Evolutionary conservation across 2,113 vertebrate species (phyloP).

Genomic region (Hippopotamus amphibius): DNA sequence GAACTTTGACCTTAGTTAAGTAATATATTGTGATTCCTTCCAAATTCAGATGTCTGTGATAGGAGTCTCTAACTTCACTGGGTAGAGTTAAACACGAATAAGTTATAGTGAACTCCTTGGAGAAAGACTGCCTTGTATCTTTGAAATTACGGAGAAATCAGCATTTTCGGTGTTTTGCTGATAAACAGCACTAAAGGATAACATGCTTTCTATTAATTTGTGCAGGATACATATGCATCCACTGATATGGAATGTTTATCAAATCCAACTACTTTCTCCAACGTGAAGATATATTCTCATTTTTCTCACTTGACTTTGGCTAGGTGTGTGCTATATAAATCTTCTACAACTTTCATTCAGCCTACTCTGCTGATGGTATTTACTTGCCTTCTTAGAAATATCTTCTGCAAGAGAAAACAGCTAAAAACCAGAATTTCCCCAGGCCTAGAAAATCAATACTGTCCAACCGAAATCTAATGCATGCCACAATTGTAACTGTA

Average conservation of each 20-base stretch:
- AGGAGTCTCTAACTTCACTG: background rate
- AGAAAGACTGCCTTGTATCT: background rate
- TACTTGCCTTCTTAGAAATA: constrained; percentile 76
- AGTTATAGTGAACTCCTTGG: background rate
- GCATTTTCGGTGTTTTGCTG: background rate
- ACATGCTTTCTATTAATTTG: constrained; percentile 37
- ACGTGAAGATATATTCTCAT: constrained; percentile 44
- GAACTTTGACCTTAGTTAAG: background rate
- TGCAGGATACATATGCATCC: constrained; percentile 24
- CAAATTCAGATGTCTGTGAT: background rate
- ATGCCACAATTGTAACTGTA: background rate
- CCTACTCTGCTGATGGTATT: constrained; percentile 67
- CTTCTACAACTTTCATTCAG: constrained; percentile 78
- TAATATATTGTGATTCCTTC: background rate
- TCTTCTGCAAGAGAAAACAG: constrained; percentile 77
- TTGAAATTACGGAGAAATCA: background rate
- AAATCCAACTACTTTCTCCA: constrained; percentile 12
- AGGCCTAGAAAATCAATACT: background rate
- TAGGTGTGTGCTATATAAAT: constrained; percentile 78
- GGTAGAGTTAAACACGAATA: background rate
- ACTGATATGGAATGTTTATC: constrained; percentile 72
- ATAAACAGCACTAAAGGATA: background rate
- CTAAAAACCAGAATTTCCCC: constrained; percentile 66
- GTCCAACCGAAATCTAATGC: background rate
- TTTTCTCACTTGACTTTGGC: constrained; percentile 69